phyloP scores from a whole-genome alignment of 2,113 vertebrate species.

The Saimiri boliviensis region DNA sequence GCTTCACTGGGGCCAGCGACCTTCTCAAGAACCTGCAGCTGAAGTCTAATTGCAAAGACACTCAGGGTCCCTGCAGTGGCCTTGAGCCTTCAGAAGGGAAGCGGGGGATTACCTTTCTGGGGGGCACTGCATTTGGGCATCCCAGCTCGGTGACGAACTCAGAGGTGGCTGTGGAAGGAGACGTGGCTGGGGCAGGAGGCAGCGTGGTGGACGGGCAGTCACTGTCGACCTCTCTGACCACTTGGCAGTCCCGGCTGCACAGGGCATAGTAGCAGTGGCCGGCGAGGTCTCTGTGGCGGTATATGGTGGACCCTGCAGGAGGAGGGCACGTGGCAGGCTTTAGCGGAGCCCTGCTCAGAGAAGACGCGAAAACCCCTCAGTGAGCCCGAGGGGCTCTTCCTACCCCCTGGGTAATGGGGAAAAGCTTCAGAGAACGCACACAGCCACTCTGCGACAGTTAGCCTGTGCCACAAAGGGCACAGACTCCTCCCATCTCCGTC shows the following conservation, averaged over 20 bases:
- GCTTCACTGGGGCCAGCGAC: fast-evolving
- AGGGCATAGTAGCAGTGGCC: conserved; percentile 85
- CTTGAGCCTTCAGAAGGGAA: fast-evolving
- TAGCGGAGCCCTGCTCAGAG: not conserved
- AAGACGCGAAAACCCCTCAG: too few relatives aligned
- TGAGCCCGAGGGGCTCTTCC: fast-evolving
- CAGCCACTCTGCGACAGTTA: not conserved
- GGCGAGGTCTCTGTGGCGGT: conserved; percentile 81
- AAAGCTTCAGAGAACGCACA: too few relatives aligned
- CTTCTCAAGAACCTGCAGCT: fast-evolving
- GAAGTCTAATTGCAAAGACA: fast-evolving
- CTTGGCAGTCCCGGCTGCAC: conserved; percentile 83
- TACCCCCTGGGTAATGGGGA: not conserved
- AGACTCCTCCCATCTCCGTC: not conserved
- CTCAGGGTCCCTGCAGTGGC: too few relatives aligned
- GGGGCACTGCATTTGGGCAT: conserved; percentile 58
- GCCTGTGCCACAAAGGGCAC: not conserved
- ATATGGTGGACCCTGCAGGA: conserved; percentile 84
- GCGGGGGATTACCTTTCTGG: conserved; percentile 55
- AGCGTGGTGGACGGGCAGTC: fast-evolving
- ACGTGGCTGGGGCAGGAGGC: fast-evolving
- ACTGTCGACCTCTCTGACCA: conserved; percentile 70
- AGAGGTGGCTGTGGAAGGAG: fast-evolving
- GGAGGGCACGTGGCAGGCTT: fast-evolving
- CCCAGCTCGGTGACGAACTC: fast-evolving